phyloP scores from a whole-genome alignment of 2,888 invertebrate genomes.

The Hypercompe scribonia region DNA sequence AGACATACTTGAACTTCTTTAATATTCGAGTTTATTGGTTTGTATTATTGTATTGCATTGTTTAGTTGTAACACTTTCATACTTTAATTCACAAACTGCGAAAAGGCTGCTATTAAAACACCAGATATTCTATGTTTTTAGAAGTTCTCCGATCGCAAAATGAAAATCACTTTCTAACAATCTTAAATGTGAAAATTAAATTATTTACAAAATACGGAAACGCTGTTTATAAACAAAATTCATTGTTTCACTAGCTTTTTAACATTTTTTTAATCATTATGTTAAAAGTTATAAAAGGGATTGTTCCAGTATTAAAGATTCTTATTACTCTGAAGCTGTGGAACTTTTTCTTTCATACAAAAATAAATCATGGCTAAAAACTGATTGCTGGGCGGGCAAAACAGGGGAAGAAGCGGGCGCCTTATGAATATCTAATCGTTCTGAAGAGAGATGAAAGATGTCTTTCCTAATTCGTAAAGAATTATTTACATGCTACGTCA shows the following conservation, averaged over 20 bases:
- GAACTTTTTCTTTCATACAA: constrained; percentile 75
- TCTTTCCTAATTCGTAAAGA: constrained; percentile 73
- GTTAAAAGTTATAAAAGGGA: background rate
- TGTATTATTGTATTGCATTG: no score
- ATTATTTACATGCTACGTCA: constrained; percentile 72
- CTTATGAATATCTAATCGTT: constrained; percentile 81
- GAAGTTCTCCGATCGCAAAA: background rate
- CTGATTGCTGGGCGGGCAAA: constrained; percentile 57
- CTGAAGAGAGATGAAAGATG: constrained; percentile 77
- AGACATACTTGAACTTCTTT: no score
- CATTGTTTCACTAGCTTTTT: background rate
- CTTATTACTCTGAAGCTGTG: constrained; percentile 64
- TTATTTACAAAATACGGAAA: background rate
- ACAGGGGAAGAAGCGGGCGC: constrained; percentile 59
- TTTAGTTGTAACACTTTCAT: no score
- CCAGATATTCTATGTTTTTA: background rate
- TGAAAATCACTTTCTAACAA: background rate
- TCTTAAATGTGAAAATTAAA: background rate
- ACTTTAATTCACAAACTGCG: no score
- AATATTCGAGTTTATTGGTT: no score
- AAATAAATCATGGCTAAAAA: constrained; percentile 66
- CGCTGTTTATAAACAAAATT: constrained; percentile 2
- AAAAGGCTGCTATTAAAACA: background rate
- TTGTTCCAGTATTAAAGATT: constrained; percentile 64
- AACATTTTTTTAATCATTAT: background rate